Evolutionary conservation across 2,888 invertebrate genomes (phyloP).

Genomic region (Brachyopa scutellaris): DNA sequence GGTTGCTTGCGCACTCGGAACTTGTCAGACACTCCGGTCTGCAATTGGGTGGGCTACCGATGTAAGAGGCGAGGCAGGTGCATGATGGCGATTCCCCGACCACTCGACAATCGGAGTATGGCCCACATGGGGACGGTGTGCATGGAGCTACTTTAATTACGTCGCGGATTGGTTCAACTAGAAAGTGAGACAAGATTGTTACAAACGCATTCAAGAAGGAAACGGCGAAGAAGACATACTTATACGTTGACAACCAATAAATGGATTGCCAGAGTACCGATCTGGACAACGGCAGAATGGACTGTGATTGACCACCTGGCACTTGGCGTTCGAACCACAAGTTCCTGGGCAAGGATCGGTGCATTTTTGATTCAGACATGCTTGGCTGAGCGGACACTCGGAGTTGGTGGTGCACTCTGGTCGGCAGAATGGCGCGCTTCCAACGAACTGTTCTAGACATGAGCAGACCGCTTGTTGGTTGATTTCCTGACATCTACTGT

Average conservation of each 20-base stretch:
- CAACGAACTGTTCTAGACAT: slow-evolving; percentile 85
- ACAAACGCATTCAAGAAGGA: too few species aligned
- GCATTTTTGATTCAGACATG: slow-evolving; percentile 88
- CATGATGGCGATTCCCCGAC: slow-evolving; percentile 86
- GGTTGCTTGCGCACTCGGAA: slow-evolving; percentile 86
- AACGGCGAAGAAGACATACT: slow-evolving; percentile 80
- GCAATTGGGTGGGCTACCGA: slow-evolving; percentile 89
- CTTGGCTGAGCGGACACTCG: slow-evolving; percentile 88
- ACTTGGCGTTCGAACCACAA: slow-evolving; percentile 87
- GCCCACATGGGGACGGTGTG: slow-evolving; percentile 86
- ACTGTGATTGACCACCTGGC: slow-evolving; percentile 89
- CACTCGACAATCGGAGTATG: slow-evolving; percentile 85
- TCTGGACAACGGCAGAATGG: slow-evolving; percentile 88
- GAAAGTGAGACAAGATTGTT: background rate
- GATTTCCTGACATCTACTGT: slow-evolving; percentile 85
- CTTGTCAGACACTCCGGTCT: slow-evolving; percentile 91
- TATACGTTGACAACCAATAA: slow-evolving; percentile 84
- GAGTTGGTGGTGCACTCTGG: slow-evolving; percentile 89
- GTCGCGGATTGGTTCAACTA: slow-evolving; percentile 76
- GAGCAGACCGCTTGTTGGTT: slow-evolving; percentile 88
- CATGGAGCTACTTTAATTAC: slow-evolving; percentile 83
- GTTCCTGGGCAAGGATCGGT: slow-evolving; percentile 88
- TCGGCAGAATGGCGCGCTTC: slow-evolving; percentile 86
- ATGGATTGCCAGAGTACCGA: slow-evolving; percentile 86
- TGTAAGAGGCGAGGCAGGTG: slow-evolving; percentile 84